These are phyloP conservation scores for Xylota segnis DNA, from an alignment of 2,888 invertebrate species.

Conservation along the genomic window DNA sequence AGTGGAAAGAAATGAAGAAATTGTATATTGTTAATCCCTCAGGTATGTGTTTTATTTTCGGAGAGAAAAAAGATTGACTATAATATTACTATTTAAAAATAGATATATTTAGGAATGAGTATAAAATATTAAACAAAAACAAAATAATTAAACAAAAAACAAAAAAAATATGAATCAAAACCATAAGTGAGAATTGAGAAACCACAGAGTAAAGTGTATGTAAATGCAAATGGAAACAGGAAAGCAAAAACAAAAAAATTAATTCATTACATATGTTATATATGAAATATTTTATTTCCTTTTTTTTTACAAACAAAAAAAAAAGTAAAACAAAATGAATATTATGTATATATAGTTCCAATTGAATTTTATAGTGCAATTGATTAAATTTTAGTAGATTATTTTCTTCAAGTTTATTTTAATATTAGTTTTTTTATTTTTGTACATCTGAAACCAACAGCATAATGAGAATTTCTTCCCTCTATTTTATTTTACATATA, in stretches of 20 bases:
- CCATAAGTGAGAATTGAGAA: constrained; percentile 57
- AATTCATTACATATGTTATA: constrained; percentile 40
- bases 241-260: no score
- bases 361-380: constrained; percentile 80
- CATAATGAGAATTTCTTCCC: constrained; percentile 57
- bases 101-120: constrained; percentile 78
- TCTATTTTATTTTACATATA: constrained; percentile 59
- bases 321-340: constrained; percentile 22
- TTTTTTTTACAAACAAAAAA: constrained; percentile 29
- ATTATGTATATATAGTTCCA: constrained; percentile 76
- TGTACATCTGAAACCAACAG: constrained; percentile 14
- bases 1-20: constrained; percentile 55
- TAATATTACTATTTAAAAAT: constrained; percentile 80
- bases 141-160: constrained; percentile 76
- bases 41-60: constrained; percentile 87
- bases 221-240: constrained; percentile 49
- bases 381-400: constrained; percentile 78
- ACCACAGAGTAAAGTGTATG: constrained; percentile 51
- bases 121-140: constrained; percentile 78
- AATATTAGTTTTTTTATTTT: constrained; percentile 32
- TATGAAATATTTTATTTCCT: constrained; percentile 48
- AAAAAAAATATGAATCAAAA: constrained; percentile 78
- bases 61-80: constrained; percentile 89
- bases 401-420: constrained; percentile 44
- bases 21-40: constrained; percentile 81